Evolutionary conservation across 2,888 invertebrate species (phyloP), one percentile per base, ranked within the genome.

Genomic region (Eudemis profundana): DNA sequence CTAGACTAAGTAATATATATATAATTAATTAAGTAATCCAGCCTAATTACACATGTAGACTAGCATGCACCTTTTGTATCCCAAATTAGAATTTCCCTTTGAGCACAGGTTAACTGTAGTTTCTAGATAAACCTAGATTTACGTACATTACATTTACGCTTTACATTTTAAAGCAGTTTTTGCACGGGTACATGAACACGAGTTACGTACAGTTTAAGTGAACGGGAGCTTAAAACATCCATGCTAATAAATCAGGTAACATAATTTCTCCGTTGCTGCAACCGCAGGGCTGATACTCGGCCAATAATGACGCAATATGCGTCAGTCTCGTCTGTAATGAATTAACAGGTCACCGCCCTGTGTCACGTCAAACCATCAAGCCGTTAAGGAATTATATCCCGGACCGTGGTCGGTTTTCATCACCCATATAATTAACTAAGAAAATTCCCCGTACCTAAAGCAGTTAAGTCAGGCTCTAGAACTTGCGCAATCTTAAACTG

Each of bases 391-490:
- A 54, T 62, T 57, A 67, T 49, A 56, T 49, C 63, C 57, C 21
- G 63, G 63, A 54, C 57, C 62, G 66, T 59, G 44, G 36, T 47
- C 53, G 80, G 85, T 86, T 85, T 85, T 84, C 87, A 85, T 86
- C 85, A 80, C 75, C 83, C 83, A 78, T 84, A 84, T 85, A 86
- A 90, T 90, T 89, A 87, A 33, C 2, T 33, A 8, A 23, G 23
- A 5, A 23, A 87, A 90, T 89, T 89, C 86, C 82, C 77, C 78
- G 74, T 78, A 74, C 72, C 76, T 77, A 75, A 73, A 69, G 68
- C 73, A 27, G 27, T 65, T 21, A 40, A 38, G 53, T 49, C 14
- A 14, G 12, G 38, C 21, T 57, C 57, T 14, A 21, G 50, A 40
- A 53, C 66, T 75, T 75, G 72, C 69, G 77, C 73, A 78, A 77